These are phyloP conservation scores for Sebastes oblongus DNA, from an alignment of 2,797 vertebrate genomes.

Conservation along the genomic window DNA sequence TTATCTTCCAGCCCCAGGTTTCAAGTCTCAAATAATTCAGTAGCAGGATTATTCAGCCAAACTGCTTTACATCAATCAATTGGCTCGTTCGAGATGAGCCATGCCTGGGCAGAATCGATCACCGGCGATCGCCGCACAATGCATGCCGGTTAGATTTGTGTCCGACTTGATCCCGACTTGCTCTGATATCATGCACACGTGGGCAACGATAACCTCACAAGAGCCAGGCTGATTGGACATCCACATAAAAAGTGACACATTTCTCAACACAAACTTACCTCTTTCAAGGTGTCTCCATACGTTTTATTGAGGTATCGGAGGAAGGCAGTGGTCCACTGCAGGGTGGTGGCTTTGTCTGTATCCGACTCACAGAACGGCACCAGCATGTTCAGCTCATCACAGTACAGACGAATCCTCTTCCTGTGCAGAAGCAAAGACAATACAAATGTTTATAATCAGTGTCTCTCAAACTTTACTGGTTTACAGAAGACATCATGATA, in stretches of 20 bases:
- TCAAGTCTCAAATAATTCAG: constrained; percentile 1
- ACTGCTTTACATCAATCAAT: neutral
- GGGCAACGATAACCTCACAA: no score
- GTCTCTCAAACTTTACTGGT: neutral
- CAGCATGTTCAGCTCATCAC: constrained; percentile 92
- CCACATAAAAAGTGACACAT: no score
- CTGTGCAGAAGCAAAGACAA: constrained; percentile 67
- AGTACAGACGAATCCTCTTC: constrained; percentile 90
- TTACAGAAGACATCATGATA: neutral
- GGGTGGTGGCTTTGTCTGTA: constrained; percentile 93
- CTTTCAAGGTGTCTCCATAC: constrained; percentile 88
- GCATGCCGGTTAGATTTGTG: no score
- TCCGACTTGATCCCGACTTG: no score
- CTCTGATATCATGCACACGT: no score
- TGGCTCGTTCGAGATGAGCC: no score
- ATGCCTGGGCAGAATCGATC: no score
- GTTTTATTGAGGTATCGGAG: constrained; percentile 88
- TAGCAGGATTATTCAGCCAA: neutral
- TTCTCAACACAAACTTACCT: constrained; percentile 74
- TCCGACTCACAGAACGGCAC: constrained; percentile 89
- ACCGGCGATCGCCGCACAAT: no score
- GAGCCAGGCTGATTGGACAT: no score
- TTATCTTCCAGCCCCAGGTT: constrained; percentile 2
- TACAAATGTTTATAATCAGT: neutral
- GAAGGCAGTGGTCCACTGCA: constrained; percentile 91